A percentile compares a stretch with the other conserved stretches of the same genome.
These are phyloP conservation scores for Miniopterus natalensis DNA, from an alignment of 2,113 vertebrate species.

Conservation along the genomic window DNA sequence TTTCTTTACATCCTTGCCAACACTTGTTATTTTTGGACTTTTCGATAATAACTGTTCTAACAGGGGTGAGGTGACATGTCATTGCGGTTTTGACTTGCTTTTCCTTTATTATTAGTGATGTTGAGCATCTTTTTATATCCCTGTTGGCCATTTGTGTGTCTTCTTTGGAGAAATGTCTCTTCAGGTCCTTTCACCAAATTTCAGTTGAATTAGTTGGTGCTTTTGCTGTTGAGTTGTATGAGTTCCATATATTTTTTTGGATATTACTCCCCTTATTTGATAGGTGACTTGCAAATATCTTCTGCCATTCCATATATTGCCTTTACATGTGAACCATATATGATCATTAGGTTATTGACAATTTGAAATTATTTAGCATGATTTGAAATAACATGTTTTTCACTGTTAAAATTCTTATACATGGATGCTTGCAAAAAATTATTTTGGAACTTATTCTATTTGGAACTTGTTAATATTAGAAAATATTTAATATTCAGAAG, in stretches of 20 bases:
- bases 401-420: background rate
- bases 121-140: background rate
- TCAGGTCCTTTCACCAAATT: background rate
- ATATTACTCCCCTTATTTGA: background rate
- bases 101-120: background rate
- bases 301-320: background rate
- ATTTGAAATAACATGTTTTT: slow-evolving; percentile 47
- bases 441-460: background rate
- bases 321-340: background rate
- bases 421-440: background rate
- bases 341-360: slow-evolving; percentile 22
- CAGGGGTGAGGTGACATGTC: background rate
- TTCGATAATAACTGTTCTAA: background rate
- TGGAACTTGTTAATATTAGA: background rate
- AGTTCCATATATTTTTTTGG: background rate
- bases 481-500: slow-evolving; percentile 1
- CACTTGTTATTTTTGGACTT: background rate
- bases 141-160: background rate
- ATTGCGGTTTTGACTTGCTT: background rate
- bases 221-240: background rate
- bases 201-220: background rate
- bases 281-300: background rate
- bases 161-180: background rate
- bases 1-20: background rate
- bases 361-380: slow-evolving; percentile 33